phyloP scores from a whole-genome alignment of 53 echinoderm and acorn worm genomes.

The Apostichopus leukothele region DNA sequence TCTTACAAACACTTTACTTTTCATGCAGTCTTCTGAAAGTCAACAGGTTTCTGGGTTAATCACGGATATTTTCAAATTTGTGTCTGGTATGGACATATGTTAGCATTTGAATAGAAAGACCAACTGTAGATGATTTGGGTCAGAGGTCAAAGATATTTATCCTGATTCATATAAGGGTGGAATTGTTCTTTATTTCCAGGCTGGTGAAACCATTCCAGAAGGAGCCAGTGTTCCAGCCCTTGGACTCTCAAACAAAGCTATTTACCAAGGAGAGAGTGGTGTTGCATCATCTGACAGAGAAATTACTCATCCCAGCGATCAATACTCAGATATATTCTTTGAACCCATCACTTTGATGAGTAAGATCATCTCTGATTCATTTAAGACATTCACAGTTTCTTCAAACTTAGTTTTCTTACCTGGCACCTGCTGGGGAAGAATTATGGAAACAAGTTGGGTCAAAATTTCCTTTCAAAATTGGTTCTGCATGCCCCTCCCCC shows the following conservation, averaged over 20 bases:
- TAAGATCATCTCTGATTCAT: constrained; percentile 6
- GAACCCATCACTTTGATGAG: constrained; percentile 64
- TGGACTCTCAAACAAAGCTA: constrained; percentile 94
- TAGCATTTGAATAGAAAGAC: neutral
- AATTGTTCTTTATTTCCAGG: neutral
- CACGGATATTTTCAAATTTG: too few species aligned
- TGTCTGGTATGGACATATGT: too few species aligned
- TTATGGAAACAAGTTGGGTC: too few species aligned
- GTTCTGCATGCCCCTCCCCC: too few species aligned
- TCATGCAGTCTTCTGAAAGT: too few species aligned
- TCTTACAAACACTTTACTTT: too few species aligned
- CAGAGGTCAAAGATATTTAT: neutral
- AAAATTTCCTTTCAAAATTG: too few species aligned
- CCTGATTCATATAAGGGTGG: neutral
- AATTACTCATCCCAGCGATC: constrained; percentile 87
- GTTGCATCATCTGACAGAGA: constrained; percentile 71
- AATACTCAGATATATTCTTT: constrained; percentile 92
- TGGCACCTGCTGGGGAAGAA: too few species aligned
- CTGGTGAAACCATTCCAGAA: constrained; percentile 52
- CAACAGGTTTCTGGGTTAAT: too few species aligned
- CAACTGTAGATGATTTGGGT: neutral
- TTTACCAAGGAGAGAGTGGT: constrained; percentile 71
- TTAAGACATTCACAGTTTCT: too few species aligned
- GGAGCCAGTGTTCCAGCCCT: constrained; percentile 98
- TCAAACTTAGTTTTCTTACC: too few species aligned